Conservation (phyloP, 1,140 invertebrate species). For the Diachasmimorpha longicaudata region DNA sequence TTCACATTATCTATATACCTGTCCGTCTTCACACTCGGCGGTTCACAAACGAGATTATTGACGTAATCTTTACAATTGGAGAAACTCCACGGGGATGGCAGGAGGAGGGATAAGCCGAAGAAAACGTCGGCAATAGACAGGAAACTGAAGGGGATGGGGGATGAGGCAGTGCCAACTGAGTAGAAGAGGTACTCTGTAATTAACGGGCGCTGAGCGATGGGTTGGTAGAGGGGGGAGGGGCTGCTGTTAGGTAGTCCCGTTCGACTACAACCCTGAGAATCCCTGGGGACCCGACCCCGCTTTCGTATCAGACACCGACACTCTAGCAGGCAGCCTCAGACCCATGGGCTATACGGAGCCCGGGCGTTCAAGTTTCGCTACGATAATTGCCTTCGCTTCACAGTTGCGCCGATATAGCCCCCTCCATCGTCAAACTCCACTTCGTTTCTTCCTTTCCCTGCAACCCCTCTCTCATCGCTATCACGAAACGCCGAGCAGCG, state of each 20-base stretch:
- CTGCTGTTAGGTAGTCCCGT: slow-evolving; percentile 44
- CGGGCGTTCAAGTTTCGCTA: slow-evolving; percentile 54
- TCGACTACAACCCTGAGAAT: slow-evolving; percentile 51
- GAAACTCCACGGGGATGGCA: background rate
- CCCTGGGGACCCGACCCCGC: slow-evolving; percentile 51
- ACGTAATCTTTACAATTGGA: background rate
- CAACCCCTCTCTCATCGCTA: background rate
- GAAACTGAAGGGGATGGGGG: background rate
- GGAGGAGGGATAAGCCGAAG: slow-evolving; percentile 25
- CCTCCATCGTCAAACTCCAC: slow-evolving; percentile 20
- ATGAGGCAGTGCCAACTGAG: slow-evolving; percentile 29
- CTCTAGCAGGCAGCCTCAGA: slow-evolving; percentile 30
- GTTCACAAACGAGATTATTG: background rate
- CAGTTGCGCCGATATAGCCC: slow-evolving; percentile 43
- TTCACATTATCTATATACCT: background rate
- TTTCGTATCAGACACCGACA: slow-evolving; percentile 55
- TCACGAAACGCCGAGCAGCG: background rate
- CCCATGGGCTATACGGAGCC: slow-evolving; percentile 27
- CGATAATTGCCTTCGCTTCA: slow-evolving; percentile 60
- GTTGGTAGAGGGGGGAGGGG: background rate
- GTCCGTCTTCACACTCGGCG: background rate
- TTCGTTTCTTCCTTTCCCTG: background rate
- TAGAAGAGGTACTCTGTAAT: slow-evolving; percentile 52
- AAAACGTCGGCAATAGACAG: slow-evolving; percentile 33
- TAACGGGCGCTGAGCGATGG: slow-evolving; percentile 47